Evolutionary conservation across 2,113 vertebrate species (phyloP).

Genomic region (Tragulus kanchil): DNA sequence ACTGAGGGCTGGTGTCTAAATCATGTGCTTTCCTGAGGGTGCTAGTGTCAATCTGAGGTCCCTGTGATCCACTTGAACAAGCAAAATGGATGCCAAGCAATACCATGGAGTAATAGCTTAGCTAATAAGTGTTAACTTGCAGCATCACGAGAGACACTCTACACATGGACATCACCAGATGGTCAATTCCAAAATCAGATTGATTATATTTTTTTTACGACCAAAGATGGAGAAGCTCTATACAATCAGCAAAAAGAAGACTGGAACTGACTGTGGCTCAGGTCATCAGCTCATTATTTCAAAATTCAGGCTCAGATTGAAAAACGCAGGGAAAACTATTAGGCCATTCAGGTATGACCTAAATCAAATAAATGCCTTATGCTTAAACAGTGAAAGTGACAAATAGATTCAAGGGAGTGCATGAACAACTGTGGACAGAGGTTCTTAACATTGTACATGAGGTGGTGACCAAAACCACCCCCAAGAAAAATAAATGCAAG

Average conservation of each 20-base stretch:
- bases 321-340: neutral
- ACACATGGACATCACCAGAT: neutral
- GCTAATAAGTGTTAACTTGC: neutral
- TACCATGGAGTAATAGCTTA: neutral
- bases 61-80: neutral
- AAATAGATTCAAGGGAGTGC: neutral
- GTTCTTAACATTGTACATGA: neutral
- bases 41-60: neutral
- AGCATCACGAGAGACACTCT: neutral
- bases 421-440: neutral
- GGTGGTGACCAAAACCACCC: neutral
- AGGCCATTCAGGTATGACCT: neutral
- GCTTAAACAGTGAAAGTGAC: neutral
- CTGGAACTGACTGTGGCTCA: neutral
- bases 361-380: neutral
- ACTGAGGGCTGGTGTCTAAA: neutral
- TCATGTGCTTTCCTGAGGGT: neutral
- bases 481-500: neutral
- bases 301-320: neutral
- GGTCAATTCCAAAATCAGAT: neutral
- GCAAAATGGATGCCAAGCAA: neutral
- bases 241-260: neutral
- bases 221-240: neutral
- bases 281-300: neutral
- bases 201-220: neutral